Evolutionary conservation across 2,888 invertebrate species (phyloP).

Genomic region (Tachina grossa): DNA sequence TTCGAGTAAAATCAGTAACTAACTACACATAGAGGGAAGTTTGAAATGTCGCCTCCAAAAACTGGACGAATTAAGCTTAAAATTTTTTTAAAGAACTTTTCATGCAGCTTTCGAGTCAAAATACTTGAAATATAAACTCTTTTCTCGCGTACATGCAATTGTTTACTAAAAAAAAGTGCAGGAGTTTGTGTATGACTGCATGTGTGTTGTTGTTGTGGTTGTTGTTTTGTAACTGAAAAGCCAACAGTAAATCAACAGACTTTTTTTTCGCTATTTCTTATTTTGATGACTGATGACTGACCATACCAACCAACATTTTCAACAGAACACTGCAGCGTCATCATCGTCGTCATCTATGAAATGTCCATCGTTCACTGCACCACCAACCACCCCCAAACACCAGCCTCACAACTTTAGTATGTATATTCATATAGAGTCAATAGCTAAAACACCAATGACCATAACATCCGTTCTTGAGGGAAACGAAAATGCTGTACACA

Average conservation of each 20-base stretch:
- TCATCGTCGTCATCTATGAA: conserved; percentile 34
- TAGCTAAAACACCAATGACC: conserved; percentile 70
- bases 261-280: conserved; percentile 72
- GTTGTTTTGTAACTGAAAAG: conserved; percentile 47
- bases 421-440: conserved; percentile 17
- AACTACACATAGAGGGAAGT: too few relatives aligned
- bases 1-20: too few relatives aligned
- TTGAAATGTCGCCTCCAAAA: too few relatives aligned
- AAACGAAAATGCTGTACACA: conserved; percentile 30
- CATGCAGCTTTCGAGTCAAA: neutral
- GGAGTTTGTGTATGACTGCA: neutral
- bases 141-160: conserved; percentile 20
- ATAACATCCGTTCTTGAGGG: conserved; percentile 68
- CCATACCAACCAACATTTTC: conserved; percentile 65
- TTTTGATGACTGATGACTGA: conserved; percentile 81
- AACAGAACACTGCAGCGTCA: conserved; percentile 75
- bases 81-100: neutral
- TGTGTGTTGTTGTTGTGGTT: conserved; percentile 44
- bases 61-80: neutral
- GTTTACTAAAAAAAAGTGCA: conserved; percentile 1
- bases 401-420: conserved; percentile 22
- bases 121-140: neutral
- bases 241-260: conserved; percentile 78
- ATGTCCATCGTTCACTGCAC: neutral
- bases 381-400: conserved; percentile 9